Evolutionary conservation across 2,888 invertebrate genomes (phyloP).

Genomic region (Endomychus coccineus): DNA sequence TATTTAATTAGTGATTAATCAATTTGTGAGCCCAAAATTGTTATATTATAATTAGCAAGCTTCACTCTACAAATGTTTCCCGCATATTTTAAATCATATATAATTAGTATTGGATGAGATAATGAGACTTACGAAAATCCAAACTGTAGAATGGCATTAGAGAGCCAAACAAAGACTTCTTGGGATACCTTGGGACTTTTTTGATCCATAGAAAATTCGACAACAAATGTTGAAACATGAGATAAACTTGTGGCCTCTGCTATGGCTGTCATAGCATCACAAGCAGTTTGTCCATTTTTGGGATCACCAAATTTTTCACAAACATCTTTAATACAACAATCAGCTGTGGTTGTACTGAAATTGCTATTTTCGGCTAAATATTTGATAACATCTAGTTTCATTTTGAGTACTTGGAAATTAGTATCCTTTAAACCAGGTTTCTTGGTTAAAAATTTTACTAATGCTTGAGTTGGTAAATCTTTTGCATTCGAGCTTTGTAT

Average conservation of each 20-base stretch:
- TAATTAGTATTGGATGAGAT: no score
- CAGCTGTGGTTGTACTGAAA: conserved; percentile 63
- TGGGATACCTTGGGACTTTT: conserved; percentile 89
- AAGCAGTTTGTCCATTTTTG: conserved; percentile 64
- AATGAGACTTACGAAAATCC: conserved; percentile 63
- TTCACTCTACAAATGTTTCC: no score
- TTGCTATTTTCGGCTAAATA: conserved; percentile 69
- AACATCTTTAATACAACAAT: conserved; percentile 69
- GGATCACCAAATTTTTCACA: conserved; percentile 79
- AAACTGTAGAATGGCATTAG: conserved; percentile 74
- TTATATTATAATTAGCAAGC: no score
- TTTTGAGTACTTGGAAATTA: conserved; percentile 84
- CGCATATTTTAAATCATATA: no score
- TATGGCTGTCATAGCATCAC: conserved; percentile 64
- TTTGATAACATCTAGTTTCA: conserved; percentile 71
- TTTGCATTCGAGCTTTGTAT: conserved; percentile 55
- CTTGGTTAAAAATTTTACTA: conserved; percentile 64
- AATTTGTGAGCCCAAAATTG: no score
- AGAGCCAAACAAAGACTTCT: conserved; percentile 76
- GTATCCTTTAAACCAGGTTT: conserved; percentile 87
- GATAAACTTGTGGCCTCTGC: conserved; percentile 74
- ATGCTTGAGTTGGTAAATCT: conserved; percentile 64
- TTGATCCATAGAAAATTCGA: conserved; percentile 71
- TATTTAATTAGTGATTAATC: no score
- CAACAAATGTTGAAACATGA: conserved; percentile 61